Evolutionary conservation across 1,140 invertebrate species (phyloP), one percentile per base, ranked within the genome.

Genomic region (Drosophila murphyi): DNA sequence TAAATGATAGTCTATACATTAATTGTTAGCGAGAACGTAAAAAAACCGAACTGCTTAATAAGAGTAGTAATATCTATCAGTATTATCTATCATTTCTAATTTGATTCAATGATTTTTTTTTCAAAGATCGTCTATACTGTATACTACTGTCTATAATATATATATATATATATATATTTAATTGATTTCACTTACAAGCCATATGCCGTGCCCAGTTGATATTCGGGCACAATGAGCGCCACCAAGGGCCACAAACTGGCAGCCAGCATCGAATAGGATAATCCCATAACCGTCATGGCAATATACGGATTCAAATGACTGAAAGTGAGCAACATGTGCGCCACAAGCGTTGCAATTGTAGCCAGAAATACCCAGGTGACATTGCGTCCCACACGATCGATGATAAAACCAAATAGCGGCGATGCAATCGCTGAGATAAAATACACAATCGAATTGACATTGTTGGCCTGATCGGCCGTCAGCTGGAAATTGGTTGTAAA

Each of bases 201-300:
- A 94, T 99, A 99, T 7, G 98, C 98, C 41, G 98, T 99, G 50
- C 98, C 98, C 35, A 99, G 93, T 92, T 99, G 98, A 94, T 98
- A 95, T 92, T 98, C 96, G 5, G 97, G 97, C 61, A 99, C 96
- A 72, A 99, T 96, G 29, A 98, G 93, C 3, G 98, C 95, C 7
- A 99, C 97, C 88, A 99, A 94, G 6, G 98, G 98, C 98, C 98
- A 99, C 7, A 99, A 93, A 62, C 97, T 97, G 93, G 97, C 98
- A 2, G 98, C 98, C 39, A 99, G 92, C 92, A 98, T 94, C 2
- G 98, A 98, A 93, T 99, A 99, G 0, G 97, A 95, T 4, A 99
- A 75, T 35, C 98, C 98, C 94, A 99, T 95, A 2, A 95, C 93
- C 93, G 97, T 95, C 96, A 99, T 98, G 59, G 96, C 95, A 68